These are phyloP conservation scores for Dryococelus australis DNA, from an alignment of 2,888 invertebrate genomes.

Conservation along the genomic window DNA sequence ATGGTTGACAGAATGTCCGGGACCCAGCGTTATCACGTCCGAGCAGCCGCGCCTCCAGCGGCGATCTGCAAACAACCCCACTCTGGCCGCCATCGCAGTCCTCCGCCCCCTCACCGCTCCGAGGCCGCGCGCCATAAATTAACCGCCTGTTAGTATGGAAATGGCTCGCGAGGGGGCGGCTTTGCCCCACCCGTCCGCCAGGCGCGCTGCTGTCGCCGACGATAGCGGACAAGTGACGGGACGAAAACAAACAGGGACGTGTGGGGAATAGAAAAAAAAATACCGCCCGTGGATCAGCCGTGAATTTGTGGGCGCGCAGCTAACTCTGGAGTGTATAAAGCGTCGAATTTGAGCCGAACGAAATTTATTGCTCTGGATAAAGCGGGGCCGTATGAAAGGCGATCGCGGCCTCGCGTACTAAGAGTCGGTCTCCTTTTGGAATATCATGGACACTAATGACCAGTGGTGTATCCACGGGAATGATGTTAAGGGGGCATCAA, in stretches of 20 bases:
- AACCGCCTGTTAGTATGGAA: slow-evolving; percentile 16
- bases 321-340: not conserved
- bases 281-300: not conserved
- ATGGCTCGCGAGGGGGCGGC: slow-evolving; percentile 1
- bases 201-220: not conserved
- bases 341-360: not conserved
- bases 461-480: no score
- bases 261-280: not conserved
- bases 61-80: not conserved
- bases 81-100: not conserved
- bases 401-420: not conserved
- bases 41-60: not conserved
- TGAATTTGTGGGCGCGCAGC: not conserved
- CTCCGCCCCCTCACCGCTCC: not conserved
- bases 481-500: no score
- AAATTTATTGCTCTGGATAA: not conserved
- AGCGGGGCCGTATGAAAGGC: not conserved
- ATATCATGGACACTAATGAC: no score
- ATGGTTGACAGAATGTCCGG: not conserved
- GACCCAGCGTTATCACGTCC: not conserved
- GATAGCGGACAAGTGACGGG: slow-evolving; percentile 6
- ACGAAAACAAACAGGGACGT: not conserved
- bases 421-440: not conserved
- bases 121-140: not conserved
- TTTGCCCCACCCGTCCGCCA: not conserved